Base-by-base conservation (phyloP, 2,888 invertebrate genomes). In the Lasioglossum zephyrum region DNA sequence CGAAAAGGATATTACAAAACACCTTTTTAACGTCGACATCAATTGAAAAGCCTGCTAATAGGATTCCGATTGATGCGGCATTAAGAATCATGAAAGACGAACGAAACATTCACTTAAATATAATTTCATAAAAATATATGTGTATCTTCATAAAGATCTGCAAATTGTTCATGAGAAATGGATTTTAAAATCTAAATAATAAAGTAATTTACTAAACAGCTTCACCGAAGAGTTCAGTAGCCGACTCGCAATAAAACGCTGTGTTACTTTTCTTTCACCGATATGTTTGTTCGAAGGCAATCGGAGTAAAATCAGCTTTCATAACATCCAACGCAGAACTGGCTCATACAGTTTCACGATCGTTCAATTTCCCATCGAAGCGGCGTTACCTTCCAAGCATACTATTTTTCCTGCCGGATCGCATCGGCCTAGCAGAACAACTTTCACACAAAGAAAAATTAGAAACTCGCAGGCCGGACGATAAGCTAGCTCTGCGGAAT, bases 361-460 rank as follows among this genome's bases (percentile, higher is more conserved):
- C 31, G 63, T 63, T 63, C 16, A 31, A 63, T 63, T 63, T 63
- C 63, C 63, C 63, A 63, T 63, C 63, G 63, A 31, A 31, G 63
- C 26, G 16, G 31, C 63, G 63, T 63, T 63, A 16, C 63, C 63
- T 63, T 63, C 31, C 16, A 63, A 63, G 63, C 63, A 63, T 63
- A 63, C 31, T 63, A 63, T 63, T 63, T 63, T 63, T 63, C 31
- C 63, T 2, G 16, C 6, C 63, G 63, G 63, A 63, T 63, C 63
- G 63, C 66, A 69, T 63, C 44, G 39, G 57, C 39, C 53, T 16
- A 36, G 11, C 6, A 2, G 11, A 72, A 36, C 18, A 26, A 39
- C 18, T 60, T 47, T 81, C 36, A 44, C 16, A 44, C 47, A 44
- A 49, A 49, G 31, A 49, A 49, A 73, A 49, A 73, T 47, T 31